phyloP scores from a whole-genome alignment of 1,140 invertebrate genomes.

The Bombus confusus region DNA sequence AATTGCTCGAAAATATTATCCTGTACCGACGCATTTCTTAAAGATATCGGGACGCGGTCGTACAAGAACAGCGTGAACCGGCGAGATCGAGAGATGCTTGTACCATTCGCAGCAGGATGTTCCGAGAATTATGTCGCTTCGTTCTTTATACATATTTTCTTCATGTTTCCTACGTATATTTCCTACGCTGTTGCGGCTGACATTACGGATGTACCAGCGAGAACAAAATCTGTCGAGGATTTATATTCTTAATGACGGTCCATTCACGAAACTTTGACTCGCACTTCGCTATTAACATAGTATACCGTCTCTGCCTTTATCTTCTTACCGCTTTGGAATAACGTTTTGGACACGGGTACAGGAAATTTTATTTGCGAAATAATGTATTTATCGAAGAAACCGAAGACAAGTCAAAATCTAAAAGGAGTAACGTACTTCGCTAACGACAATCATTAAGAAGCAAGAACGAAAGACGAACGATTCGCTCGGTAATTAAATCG shows the following conservation, averaged over 20 bases:
- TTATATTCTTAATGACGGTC: constrained; percentile 17
- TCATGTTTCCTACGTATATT: background rate
- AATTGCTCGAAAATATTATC: constrained; percentile 14
- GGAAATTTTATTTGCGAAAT: no score
- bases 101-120: constrained; percentile 48
- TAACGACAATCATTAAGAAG: background rate
- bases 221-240: constrained; percentile 42
- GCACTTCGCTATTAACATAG: no score
- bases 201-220: constrained; percentile 3
- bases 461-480: background rate
- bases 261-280: no score
- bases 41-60: constrained; percentile 1
- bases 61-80: constrained; percentile 34
- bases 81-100: constrained; percentile 50
- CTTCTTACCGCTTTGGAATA: no score
- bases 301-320: no score
- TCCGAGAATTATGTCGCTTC: constrained; percentile 53
- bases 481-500: no score
- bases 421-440: no score
- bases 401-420: no score
- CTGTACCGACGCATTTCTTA: background rate
- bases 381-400: no score
- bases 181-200: constrained; percentile 28
- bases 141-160: constrained; percentile 47
- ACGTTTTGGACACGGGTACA: no score